phyloP scores from a whole-genome alignment of 2,888 invertebrate genomes.

The Dorcus parallelipipedus region DNA sequence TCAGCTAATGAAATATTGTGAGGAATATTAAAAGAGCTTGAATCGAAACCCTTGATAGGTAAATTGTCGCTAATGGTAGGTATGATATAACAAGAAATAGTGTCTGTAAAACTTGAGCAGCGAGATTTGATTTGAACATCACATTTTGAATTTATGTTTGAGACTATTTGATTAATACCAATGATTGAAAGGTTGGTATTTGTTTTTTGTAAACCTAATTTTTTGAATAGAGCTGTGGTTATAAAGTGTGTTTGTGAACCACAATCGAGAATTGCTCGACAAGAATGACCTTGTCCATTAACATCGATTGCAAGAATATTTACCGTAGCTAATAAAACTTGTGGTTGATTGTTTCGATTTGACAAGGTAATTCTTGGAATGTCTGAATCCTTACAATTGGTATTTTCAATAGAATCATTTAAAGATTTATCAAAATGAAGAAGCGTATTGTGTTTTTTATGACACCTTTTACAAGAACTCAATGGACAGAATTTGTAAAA shows the following conservation, averaged over 20 bases:
- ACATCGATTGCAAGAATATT: not conserved
- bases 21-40: slow-evolving; percentile 2
- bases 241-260: not conserved
- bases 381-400: not conserved
- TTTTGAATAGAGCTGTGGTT: not conserved
- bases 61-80: not conserved
- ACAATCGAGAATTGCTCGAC: not conserved
- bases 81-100: slow-evolving; percentile 2
- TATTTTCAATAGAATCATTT: not conserved
- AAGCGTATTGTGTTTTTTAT: not conserved
- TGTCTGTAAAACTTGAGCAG: not conserved
- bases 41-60: not conserved
- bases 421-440: not conserved
- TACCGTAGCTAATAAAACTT: not conserved
- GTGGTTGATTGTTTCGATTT: not conserved
- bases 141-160: too few species aligned
- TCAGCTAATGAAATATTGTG: slow-evolving; percentile 7
- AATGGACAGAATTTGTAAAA: not conserved
- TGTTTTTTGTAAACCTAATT: not conserved
- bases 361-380: not conserved
- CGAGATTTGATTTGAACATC: not conserved
- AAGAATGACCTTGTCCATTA: not conserved
- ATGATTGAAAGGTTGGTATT: not conserved
- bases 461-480: not conserved
- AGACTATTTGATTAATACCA: not conserved